Conservation (phyloP, 2,797 vertebrate genomes). For the Taeniopygia guttata region DNA sequence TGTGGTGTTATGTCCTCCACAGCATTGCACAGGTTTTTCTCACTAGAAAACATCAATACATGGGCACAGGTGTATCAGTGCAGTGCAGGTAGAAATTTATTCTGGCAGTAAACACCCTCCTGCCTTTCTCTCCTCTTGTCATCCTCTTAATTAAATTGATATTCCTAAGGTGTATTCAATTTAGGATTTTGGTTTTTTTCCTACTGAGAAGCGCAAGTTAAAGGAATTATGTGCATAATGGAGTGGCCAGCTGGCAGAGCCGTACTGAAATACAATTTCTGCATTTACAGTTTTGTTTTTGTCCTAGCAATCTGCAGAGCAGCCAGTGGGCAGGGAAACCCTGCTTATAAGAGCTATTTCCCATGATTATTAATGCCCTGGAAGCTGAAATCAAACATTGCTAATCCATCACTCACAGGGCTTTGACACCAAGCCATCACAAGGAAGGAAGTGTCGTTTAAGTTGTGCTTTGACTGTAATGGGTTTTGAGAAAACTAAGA, state of each 20-base stretch:
- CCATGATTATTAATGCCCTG: neutral
- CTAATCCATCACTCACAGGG: neutral
- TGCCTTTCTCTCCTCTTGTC: neutral
- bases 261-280: neutral
- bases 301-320: neutral
- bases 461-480: neutral
- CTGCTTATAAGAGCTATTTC: neutral
- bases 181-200: neutral
- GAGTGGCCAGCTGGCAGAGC: neutral
- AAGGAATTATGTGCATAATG: neutral
- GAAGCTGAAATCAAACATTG: neutral
- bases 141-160: neutral
- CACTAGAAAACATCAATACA: neutral
- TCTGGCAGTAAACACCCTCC: neutral
- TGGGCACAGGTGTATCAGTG: neutral
- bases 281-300: neutral
- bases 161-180: neutral
- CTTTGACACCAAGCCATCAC: neutral
- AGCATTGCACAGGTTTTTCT: neutral
- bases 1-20: neutral
- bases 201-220: neutral
- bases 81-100: neutral
- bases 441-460: neutral
- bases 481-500: neutral
- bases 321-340: neutral